A percentile compares a stretch with the other conserved stretches of the same genome.
Evolutionary conservation across 2,888 invertebrate genomes (phyloP).

Genomic region (Trichogramma dendrolimi): DNA sequence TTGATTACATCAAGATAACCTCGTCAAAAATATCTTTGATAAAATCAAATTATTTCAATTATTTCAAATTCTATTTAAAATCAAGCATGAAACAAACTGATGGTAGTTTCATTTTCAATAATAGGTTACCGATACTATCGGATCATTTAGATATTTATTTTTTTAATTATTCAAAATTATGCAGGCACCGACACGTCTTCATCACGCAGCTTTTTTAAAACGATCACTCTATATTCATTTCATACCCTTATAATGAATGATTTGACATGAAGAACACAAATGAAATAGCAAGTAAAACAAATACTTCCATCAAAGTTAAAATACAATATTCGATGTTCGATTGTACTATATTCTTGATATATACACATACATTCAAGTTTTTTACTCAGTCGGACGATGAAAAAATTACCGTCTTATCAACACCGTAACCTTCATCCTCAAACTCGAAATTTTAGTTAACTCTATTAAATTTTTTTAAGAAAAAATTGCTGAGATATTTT

Average conservation of each 20-base stretch:
- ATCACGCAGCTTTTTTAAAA: slow-evolving; percentile 8
- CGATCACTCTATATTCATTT: slow-evolving; percentile 5
- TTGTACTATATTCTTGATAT: slow-evolving; percentile 11
- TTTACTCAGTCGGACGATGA: slow-evolving; percentile 11
- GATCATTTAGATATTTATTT: slow-evolving; percentile 8
- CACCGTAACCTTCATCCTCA: slow-evolving; percentile 15
- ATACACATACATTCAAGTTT: background rate
- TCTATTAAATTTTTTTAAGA: slow-evolving; percentile 5
- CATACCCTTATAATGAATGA: slow-evolving; percentile 21
- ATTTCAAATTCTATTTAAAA: slow-evolving; percentile 16
- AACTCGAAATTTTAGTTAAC: slow-evolving; percentile 9
- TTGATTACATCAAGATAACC: slow-evolving; percentile 15
- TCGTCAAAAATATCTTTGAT: slow-evolving; percentile 23
- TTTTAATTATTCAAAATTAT: slow-evolving; percentile 32
- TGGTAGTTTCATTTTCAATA: slow-evolving; percentile 21
- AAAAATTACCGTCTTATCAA: slow-evolving; percentile 22
- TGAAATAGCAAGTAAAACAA: background rate
- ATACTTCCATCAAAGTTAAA: background rate
- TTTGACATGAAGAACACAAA: background rate
- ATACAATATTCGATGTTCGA: slow-evolving; percentile 17
- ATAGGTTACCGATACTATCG: slow-evolving; percentile 12
- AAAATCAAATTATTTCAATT: background rate
- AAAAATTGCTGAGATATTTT: slow-evolving; percentile 1
- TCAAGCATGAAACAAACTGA: slow-evolving; percentile 23
- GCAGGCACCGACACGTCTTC: slow-evolving; percentile 47